A percentile compares a stretch with the other conserved stretches of the same genome.
Conservation (phyloP, 2,888 invertebrate species). For the Belgica antarctica region DNA sequence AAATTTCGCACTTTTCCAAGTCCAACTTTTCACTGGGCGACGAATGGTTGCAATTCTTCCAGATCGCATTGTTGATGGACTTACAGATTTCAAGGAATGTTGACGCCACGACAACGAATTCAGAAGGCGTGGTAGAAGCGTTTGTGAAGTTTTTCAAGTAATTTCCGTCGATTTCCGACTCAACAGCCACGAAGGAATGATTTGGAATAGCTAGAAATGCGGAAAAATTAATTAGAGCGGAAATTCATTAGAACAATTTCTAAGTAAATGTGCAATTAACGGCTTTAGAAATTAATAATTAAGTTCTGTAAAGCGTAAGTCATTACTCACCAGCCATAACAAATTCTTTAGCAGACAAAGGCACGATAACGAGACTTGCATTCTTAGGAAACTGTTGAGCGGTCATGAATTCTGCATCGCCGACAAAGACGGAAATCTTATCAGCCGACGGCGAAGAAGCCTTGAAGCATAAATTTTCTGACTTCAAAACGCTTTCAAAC, state of each 20-base stretch:
- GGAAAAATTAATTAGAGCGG: neutral
- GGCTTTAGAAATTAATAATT: neutral
- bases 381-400: conserved; percentile 51
- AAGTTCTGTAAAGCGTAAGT: no score
- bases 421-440: conserved; percentile 52
- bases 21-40: neutral
- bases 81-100: conserved; percentile 51
- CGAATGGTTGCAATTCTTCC: conserved; percentile 47
- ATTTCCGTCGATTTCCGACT: conserved; percentile 51
- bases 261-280: no score
- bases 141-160: conserved; percentile 47
- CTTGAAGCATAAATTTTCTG: conserved; percentile 54
- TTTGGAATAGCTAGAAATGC: conserved; percentile 54
- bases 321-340: conserved; percentile 50
- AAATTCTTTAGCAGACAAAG: conserved; percentile 50
- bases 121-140: conserved; percentile 48
- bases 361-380: conserved; percentile 53
- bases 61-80: conserved; percentile 52
- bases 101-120: conserved; percentile 50
- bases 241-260: conserved; percentile 17
- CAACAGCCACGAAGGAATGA: conserved; percentile 52
- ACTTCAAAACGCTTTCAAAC: conserved; percentile 52
- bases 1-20: conserved; percentile 25
- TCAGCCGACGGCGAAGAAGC: conserved; percentile 52
- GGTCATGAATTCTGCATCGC: conserved; percentile 48